phyloP scores from a whole-genome alignment of 2,797 vertebrate genomes.

The Channallabes apus region DNA sequence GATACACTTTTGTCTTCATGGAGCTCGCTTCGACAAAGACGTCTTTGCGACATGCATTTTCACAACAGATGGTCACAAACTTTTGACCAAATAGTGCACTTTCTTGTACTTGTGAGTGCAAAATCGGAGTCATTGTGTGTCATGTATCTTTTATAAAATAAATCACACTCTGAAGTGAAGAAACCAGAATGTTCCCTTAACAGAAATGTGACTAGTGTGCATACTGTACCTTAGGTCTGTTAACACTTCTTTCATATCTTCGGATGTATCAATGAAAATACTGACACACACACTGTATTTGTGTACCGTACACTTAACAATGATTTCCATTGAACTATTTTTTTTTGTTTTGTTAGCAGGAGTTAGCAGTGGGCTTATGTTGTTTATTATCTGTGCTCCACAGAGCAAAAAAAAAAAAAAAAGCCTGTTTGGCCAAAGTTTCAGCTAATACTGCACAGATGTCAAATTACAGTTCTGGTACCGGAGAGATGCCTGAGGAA shows the following conservation, averaged over 20 bases:
- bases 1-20: neutral
- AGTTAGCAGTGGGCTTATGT: slow-evolving; percentile 22
- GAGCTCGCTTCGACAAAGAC: neutral
- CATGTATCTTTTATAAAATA: neutral
- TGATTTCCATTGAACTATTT: slow-evolving; percentile 34
- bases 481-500: slow-evolving; percentile 53
- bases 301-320: slow-evolving; percentile 29
- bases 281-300: slow-evolving; percentile 15
- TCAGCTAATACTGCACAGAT: slow-evolving; percentile 57
- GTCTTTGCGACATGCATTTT: neutral
- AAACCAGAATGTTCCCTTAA: neutral
- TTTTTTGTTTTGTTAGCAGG: slow-evolving; percentile 44
- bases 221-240: neutral
- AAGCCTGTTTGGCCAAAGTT: slow-evolving; percentile 49
- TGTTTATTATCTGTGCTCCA: slow-evolving; percentile 52
- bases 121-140: neutral
- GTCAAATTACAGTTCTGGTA: slow-evolving; percentile 60
- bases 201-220: neutral
- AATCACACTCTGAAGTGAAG: too few species aligned
- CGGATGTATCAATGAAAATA: slow-evolving; percentile 35
- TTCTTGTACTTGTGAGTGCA: neutral
- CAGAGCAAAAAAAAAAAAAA: slow-evolving; percentile 47
- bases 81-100: neutral
- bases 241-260: slow-evolving; percentile 27
- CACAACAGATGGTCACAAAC: neutral